These are phyloP conservation scores for Cathartes aura DNA, from an alignment of 2,113 vertebrate genomes.

Conservation along the genomic window DNA sequence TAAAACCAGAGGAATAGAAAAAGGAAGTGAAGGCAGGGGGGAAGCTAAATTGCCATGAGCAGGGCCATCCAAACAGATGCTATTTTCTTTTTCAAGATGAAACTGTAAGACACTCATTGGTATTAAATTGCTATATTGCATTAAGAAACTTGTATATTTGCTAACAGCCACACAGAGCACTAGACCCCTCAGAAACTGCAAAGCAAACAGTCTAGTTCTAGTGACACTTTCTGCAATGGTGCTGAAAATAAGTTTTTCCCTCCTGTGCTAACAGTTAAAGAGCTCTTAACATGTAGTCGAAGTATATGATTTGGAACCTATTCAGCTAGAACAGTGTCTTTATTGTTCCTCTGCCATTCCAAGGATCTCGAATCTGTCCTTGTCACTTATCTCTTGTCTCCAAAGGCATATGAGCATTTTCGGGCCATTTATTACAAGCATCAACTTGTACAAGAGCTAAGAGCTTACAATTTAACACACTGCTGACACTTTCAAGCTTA, in stretches of 20 bases:
- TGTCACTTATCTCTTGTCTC: constrained; percentile 45
- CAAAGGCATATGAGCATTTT: constrained; percentile 12
- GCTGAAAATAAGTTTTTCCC: background rate
- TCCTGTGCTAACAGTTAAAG: background rate
- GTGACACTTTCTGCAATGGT: background rate
- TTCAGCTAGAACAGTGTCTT: constrained; percentile 2
- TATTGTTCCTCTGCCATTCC: constrained; percentile 10
- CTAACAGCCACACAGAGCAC: background rate
- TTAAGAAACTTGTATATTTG: background rate
- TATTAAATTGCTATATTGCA: background rate
- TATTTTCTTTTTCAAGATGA: background rate
- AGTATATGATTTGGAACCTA: background rate
- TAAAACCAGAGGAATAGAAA: background rate
- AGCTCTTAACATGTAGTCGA: background rate
- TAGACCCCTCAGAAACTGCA: background rate
- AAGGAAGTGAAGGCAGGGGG: background rate
- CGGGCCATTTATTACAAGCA: constrained; percentile 40
- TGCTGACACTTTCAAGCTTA: background rate
- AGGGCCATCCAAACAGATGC: background rate
- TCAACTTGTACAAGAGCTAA: background rate
- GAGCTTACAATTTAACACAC: background rate
- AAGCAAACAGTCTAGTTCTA: background rate
- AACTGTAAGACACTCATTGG: background rate
- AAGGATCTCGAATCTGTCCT: constrained; percentile 18
- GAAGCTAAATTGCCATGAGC: background rate